These are phyloP conservation scores for Bombus breviceps DNA, from an alignment of 1,140 invertebrate genomes.

Conservation along the genomic window DNA sequence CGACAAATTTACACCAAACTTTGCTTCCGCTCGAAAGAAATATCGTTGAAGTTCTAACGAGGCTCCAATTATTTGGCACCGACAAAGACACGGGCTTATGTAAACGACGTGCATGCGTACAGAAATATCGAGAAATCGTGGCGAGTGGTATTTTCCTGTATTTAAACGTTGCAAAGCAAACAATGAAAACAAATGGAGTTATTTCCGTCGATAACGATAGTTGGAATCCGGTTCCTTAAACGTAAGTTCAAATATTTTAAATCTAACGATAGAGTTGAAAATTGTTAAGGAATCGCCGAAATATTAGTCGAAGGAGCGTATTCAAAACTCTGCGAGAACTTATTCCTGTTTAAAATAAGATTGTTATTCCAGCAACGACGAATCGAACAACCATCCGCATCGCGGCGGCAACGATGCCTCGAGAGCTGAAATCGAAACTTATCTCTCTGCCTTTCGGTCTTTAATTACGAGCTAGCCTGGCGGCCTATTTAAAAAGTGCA, in stretches of 20 bases:
- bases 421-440: conserved; percentile 51
- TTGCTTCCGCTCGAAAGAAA: too few relatives aligned
- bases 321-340: neutral
- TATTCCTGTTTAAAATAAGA: neutral
- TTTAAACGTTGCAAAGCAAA: too few relatives aligned
- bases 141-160: too few relatives aligned
- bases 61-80: too few relatives aligned
- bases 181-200: too few relatives aligned
- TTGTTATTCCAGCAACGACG: too few relatives aligned
- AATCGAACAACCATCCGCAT: neutral
- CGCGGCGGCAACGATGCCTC: neutral
- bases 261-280: neutral
- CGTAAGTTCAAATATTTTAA: neutral
- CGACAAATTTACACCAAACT: too few relatives aligned
- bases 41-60: too few relatives aligned
- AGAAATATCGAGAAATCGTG: too few relatives aligned
- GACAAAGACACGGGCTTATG: fast-evolving
- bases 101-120: too few relatives aligned
- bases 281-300: neutral
- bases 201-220: too few relatives aligned
- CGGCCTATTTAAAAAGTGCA: conserved; percentile 55
- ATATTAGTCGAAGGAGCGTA: neutral
- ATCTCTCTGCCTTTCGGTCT: conserved; percentile 35
- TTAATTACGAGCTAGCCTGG: conserved; percentile 50
- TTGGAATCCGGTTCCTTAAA: too few relatives aligned